These are phyloP conservation scores for Glareola pratincola DNA, from an alignment of 2,113 vertebrate species.

Conservation along the genomic window DNA sequence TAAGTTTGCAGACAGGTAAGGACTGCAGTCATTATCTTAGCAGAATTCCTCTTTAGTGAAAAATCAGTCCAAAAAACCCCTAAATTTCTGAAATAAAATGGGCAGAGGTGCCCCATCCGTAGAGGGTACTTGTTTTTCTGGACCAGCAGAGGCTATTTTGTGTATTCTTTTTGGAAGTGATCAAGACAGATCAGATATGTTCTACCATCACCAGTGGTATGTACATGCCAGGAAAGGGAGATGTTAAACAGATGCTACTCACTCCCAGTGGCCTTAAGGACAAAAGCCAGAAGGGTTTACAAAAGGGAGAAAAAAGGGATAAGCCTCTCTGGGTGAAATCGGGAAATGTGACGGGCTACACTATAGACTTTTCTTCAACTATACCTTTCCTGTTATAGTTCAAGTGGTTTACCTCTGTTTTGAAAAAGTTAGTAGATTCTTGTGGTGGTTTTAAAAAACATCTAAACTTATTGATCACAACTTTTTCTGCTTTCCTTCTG, in stretches of 20 bases:
- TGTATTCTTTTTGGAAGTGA: background rate
- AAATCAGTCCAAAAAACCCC: background rate
- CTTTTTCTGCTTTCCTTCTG: background rate
- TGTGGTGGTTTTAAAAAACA: background rate
- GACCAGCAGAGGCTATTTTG: background rate
- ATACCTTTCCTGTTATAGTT: background rate
- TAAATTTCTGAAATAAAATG: background rate
- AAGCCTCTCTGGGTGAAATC: background rate
- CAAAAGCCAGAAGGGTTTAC: background rate
- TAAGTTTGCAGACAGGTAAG: background rate
- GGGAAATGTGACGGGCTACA: background rate
- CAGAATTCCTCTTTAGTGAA: background rate
- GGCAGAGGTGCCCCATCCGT: background rate
- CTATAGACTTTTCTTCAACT: background rate
- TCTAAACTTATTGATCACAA: background rate
- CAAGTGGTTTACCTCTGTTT: background rate
- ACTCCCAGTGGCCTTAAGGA: background rate
- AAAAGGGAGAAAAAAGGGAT: background rate
- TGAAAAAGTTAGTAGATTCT: background rate
- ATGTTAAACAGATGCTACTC: rapidly evolving
- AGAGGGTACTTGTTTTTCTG: background rate
- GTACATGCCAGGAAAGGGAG: background rate
- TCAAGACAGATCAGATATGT: background rate
- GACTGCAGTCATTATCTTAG: background rate
- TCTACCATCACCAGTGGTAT: background rate